Percentiles rank a stretch among this genome's conserved stretches.
Conservation (phyloP, 2,113 vertebrate species). For the Macroglossus sobrinus region DNA sequence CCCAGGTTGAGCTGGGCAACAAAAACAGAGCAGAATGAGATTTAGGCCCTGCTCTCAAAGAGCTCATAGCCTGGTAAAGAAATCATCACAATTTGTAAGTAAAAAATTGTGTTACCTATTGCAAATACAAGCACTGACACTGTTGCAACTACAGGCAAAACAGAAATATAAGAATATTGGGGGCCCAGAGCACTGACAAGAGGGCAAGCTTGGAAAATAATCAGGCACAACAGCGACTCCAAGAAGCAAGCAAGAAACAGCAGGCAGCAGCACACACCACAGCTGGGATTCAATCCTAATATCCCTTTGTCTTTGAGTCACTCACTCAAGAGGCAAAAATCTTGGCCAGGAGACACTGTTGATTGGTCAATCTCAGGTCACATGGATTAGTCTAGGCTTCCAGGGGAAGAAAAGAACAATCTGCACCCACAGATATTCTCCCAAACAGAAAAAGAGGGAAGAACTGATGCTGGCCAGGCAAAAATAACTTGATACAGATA, state of each 20-base stretch:
- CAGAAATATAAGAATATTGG: neutral
- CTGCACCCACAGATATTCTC: neutral
- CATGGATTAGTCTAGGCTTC: neutral
- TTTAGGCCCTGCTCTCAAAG: neutral
- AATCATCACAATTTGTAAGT: neutral
- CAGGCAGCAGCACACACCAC: neutral
- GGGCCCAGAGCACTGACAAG: neutral
- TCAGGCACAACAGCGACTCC: neutral
- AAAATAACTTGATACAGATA: conserved; percentile 4
- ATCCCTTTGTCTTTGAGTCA: conserved; percentile 35
- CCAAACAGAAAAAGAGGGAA: neutral
- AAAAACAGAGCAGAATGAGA: neutral
- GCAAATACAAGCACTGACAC: neutral
- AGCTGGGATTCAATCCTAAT: neutral
- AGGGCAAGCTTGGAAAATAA: neutral
- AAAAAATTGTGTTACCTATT: neutral
- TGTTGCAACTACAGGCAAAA: neutral
- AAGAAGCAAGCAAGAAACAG: neutral
- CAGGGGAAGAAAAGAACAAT: neutral
- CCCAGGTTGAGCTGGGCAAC: neutral
- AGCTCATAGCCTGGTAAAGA: neutral
- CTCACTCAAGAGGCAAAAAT: conserved; percentile 2
- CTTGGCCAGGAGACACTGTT: neutral
- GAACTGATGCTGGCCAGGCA: neutral
- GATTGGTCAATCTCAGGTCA: conserved; percentile 42